Conservation (phyloP, 1,140 invertebrate genomes). For the Tyrophagus putrescentiae region DNA sequence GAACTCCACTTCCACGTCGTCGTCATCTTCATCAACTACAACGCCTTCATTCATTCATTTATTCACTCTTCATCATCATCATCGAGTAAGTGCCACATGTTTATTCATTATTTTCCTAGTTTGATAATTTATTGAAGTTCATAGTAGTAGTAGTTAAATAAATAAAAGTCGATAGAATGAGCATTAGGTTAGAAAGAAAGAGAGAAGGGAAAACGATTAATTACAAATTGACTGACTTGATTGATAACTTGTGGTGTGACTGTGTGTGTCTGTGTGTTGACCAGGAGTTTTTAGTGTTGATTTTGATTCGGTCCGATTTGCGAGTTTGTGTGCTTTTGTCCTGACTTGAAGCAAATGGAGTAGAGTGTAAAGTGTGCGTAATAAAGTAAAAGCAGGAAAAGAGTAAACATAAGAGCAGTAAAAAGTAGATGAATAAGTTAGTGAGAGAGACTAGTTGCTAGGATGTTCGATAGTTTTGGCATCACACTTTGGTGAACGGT, state of each 20-base stretch:
- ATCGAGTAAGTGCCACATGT: too few relatives aligned
- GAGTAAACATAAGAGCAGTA: not conserved
- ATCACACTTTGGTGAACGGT: too few relatives aligned
- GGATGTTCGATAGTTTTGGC: not conserved
- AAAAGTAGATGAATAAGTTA: not conserved
- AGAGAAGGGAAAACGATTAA: not conserved
- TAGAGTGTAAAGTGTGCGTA: not conserved
- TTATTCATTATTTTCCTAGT: too few relatives aligned
- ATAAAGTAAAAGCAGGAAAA: too few relatives aligned
- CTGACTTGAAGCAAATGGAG: not conserved
- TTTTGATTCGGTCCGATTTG: not conserved
- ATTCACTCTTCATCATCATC: too few relatives aligned
- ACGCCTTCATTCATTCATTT: too few relatives aligned
- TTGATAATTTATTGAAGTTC: not conserved
- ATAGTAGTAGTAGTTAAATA: not conserved
- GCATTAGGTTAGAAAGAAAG: not conserved
- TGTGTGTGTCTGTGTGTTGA: too few relatives aligned
- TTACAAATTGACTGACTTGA: too few relatives aligned
- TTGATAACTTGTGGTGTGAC: too few relatives aligned
- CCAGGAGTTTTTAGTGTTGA: not conserved
- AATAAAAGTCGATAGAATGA: not conserved
- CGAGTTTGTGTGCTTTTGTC: not conserved
- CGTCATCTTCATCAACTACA: not conserved
- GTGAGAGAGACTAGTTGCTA: not conserved
- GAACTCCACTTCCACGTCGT: not conserved